These are phyloP conservation scores for Syngnathus floridae DNA, from an alignment of 2,113 vertebrate species.

Conservation along the genomic window DNA sequence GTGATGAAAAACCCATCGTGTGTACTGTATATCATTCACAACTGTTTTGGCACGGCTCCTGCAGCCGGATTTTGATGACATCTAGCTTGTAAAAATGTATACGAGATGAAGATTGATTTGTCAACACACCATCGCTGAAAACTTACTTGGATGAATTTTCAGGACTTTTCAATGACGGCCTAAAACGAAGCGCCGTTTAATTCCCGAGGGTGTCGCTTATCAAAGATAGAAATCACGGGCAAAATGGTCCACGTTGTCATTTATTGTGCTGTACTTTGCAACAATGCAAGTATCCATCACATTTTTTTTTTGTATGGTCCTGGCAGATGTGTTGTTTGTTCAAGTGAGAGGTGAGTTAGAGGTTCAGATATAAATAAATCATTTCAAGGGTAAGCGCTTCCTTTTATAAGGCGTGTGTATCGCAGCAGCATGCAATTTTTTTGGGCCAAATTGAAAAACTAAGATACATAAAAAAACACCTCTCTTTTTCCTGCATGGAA, in stretches of 20 bases:
- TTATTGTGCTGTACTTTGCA: conserved; percentile 25
- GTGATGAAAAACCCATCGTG: conserved; percentile 50
- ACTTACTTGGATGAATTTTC: conserved; percentile 32
- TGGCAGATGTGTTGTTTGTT: conserved; percentile 11
- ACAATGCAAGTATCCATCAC: conserved; percentile 19
- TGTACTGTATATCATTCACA: conserved; percentile 39
- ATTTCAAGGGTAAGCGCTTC: conserved; percentile 8
- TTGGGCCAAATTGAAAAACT: not conserved
- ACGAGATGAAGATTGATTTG: conserved; percentile 47
- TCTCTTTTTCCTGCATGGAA: not conserved
- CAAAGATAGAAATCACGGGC: conserved; percentile 32
- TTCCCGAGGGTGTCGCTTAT: conserved; percentile 17
- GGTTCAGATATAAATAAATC: not conserved
- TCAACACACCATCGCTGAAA: conserved; percentile 25
- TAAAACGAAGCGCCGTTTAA: conserved; percentile 24
- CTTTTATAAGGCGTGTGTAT: not conserved
- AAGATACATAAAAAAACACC: not conserved
- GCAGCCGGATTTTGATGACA: conserved; percentile 34
- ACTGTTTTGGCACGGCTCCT: conserved; percentile 22
- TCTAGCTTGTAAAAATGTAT: conserved; percentile 29
- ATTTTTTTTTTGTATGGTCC: conserved; percentile 3
- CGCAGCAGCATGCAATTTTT: not conserved
- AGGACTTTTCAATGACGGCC: conserved; percentile 44
- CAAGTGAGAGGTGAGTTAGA: not conserved
- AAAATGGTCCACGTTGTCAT: conserved; percentile 35